phyloP scores from a whole-genome alignment of 2,797 vertebrate genomes.

The Cyprinella venusta region DNA sequence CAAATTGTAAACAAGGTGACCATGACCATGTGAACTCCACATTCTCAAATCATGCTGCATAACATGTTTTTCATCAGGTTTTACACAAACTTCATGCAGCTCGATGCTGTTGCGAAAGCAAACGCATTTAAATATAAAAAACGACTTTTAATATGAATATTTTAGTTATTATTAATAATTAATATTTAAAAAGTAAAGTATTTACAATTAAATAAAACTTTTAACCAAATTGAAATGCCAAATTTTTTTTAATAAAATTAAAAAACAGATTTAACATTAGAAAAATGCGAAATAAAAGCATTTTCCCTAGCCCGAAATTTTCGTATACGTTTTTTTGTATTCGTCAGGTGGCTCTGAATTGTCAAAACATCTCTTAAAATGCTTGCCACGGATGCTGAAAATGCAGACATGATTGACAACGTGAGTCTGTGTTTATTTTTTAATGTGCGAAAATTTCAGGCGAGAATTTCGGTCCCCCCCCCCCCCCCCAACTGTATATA shows the following conservation, averaged over 20 bases:
- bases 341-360: too few relatives aligned
- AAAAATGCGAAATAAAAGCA: neutral
- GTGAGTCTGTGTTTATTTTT: too few relatives aligned
- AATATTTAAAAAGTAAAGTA: neutral
- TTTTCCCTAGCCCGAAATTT: neutral
- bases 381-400: too few relatives aligned
- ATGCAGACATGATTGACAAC: too few relatives aligned
- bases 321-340: too few relatives aligned
- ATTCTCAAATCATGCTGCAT: neutral
- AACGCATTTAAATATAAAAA: neutral
- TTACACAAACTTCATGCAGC: neutral
- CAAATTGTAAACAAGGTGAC: conserved; percentile 14
- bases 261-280: neutral
- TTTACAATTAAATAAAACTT: neutral
- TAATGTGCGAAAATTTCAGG: too few relatives aligned
- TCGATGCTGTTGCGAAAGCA: neutral
- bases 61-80: neutral
- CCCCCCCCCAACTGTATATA: conserved; percentile 9
- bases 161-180: neutral
- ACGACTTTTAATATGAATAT: neutral
- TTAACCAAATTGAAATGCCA: neutral
- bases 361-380: too few relatives aligned
- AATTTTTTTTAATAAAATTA: neutral
- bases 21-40: conserved; percentile 11
- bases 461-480: too few relatives aligned